A percentile compares a stretch with the other conserved stretches of the same genome.
Evolutionary conservation across 1,140 invertebrate genomes (phyloP).

Genomic region (Drosophila ficusphila): DNA sequence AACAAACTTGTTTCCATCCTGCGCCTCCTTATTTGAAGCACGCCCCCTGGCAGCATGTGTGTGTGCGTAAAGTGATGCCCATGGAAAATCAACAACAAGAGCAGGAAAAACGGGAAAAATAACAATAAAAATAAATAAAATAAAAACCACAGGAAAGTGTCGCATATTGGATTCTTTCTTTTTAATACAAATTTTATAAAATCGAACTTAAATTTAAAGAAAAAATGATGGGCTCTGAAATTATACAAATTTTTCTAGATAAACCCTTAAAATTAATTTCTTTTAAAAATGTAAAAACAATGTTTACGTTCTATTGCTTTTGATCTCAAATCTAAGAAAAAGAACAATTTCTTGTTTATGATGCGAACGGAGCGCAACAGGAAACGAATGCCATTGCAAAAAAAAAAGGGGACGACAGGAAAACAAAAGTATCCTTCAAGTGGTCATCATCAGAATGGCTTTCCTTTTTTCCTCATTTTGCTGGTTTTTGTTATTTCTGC

Average conservation of each 20-base stretch:
- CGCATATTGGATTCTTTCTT: too few relatives aligned
- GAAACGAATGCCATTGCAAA: conserved; percentile 20
- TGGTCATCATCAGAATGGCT: conserved; percentile 40
- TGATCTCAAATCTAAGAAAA: not conserved
- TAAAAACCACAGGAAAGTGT: too few relatives aligned
- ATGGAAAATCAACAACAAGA: not conserved
- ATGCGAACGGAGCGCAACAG: conserved; percentile 26
- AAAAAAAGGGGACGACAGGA: conserved; percentile 11
- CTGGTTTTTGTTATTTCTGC: conserved; percentile 13
- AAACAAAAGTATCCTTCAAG: conserved; percentile 48
- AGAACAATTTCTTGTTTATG: not conserved
- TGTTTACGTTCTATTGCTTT: not conserved
- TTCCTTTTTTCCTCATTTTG: conserved; percentile 25
- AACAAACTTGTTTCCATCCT: conserved; percentile 33
- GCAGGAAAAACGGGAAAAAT: not conserved
- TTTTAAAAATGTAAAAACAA: too few relatives aligned
- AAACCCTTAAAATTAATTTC: too few relatives aligned
- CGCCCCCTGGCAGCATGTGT: not conserved
- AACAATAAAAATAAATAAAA: not conserved
- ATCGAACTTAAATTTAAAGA: too few relatives aligned
- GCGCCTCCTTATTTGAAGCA: not conserved
- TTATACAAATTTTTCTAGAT: too few relatives aligned
- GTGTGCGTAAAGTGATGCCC: conserved; percentile 4
- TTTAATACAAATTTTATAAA: too few relatives aligned
- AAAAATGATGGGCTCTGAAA: too few relatives aligned